Percentiles rank a stretch among this genome's conserved stretches.
phyloP scores from a whole-genome alignment of 1,140 invertebrate genomes.

The Zeugodacus cucurbitae region DNA sequence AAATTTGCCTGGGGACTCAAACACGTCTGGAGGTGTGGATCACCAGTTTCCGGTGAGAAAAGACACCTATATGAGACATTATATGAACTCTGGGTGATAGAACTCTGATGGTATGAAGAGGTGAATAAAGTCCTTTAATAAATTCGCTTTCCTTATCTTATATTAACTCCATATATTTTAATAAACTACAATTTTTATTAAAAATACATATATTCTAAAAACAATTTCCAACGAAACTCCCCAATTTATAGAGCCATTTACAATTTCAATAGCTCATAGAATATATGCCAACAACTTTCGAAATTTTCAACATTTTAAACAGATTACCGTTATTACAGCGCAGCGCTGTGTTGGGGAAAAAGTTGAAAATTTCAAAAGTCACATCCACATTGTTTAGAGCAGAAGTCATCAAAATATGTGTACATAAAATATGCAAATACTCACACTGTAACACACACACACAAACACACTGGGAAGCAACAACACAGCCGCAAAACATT shows the following conservation, averaged over 20 bases:
- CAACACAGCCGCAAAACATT: too few relatives aligned
- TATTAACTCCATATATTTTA: too few relatives aligned
- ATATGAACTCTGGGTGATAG: too few relatives aligned
- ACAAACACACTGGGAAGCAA: neutral
- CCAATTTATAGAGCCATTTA: neutral
- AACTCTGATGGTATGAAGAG: too few relatives aligned
- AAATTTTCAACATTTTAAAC: neutral
- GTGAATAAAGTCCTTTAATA: too few relatives aligned
- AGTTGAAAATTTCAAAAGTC: constrained; percentile 2
- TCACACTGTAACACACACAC: neutral
- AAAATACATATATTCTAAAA: too few relatives aligned
- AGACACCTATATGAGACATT: too few relatives aligned
- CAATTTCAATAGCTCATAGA: neutral
- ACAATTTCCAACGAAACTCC: neutral
- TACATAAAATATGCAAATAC: constrained; percentile 19
- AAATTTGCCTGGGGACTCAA: too few relatives aligned
- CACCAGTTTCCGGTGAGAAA: too few relatives aligned
- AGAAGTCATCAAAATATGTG: constrained; percentile 25
- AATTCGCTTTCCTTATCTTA: too few relatives aligned
- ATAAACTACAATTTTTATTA: too few relatives aligned
- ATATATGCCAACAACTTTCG: neutral
- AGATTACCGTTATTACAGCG: constrained; percentile 26
- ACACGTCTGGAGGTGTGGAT: too few relatives aligned
- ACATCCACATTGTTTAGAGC: constrained; percentile 18
- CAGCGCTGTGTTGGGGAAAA: neutral